phyloP scores from a whole-genome alignment of 2,888 invertebrate genomes.

The Operophtera brumata region DNA sequence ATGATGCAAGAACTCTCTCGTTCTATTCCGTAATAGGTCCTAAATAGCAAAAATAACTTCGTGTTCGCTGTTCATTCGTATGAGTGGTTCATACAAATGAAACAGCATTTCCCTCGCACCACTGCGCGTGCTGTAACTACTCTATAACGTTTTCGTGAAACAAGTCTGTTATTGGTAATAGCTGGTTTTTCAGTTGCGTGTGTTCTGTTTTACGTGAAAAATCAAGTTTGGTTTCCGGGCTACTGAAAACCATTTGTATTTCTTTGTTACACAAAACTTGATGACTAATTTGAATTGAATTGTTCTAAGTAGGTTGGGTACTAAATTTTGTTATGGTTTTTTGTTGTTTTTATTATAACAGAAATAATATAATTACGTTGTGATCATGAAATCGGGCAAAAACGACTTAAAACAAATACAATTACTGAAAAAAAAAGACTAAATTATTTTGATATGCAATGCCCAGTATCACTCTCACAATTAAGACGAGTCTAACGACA shows the following conservation, averaged over 20 bases:
- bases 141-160: constrained; percentile 23
- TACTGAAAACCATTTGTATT: not conserved
- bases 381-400: no score
- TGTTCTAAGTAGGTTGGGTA: no score
- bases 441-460: no score
- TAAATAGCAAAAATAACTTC: constrained; percentile 2
- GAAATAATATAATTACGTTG: no score
- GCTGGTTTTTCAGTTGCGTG: constrained; percentile 31
- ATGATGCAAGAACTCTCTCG: constrained; percentile 9
- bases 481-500: no score
- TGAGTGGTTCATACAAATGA: constrained; percentile 26
- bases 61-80: no score
- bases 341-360: no score
- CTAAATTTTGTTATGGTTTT: no score
- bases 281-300: no score
- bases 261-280: not conserved
- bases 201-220: not conserved
- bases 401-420: no score
- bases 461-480: no score
- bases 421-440: no score
- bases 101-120: constrained; percentile 35
- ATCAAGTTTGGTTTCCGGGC: not conserved
- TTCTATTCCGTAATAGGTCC: constrained; percentile 9
- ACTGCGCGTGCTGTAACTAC: constrained; percentile 41
- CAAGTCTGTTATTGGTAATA: constrained; percentile 29